Evolutionary conservation across 2,888 invertebrate genomes (phyloP).

Genomic region (Taenaris catops): DNA sequence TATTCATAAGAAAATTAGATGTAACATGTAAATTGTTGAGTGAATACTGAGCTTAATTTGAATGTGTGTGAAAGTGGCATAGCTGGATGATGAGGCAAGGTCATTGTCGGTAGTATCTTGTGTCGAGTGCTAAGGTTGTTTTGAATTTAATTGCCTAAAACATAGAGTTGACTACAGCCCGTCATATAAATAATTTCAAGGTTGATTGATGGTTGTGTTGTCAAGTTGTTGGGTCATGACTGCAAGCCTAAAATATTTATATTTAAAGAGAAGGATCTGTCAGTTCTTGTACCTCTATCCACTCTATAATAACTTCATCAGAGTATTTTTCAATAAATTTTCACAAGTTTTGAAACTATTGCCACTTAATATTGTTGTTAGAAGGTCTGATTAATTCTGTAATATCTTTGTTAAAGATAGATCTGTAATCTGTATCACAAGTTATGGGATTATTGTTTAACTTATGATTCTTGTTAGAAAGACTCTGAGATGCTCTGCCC

Average conservation of each 20-base stretch:
- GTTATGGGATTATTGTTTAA: too few relatives aligned
- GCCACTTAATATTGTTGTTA: too few relatives aligned
- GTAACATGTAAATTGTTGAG: conserved; percentile 22
- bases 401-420: too few relatives aligned
- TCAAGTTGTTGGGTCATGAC: conserved; percentile 28
- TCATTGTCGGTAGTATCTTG: conserved; percentile 39
- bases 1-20: conserved; percentile 23
- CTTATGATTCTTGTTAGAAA: too few relatives aligned
- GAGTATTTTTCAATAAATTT: too few relatives aligned
- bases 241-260: conserved; percentile 30
- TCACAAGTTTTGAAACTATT: too few relatives aligned
- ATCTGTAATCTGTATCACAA: too few relatives aligned
- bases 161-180: conserved; percentile 41
- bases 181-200: conserved; percentile 41
- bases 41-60: conserved; percentile 20
- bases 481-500: too few relatives aligned
- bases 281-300: not conserved
- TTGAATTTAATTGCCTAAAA: conserved; percentile 30
- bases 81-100: conserved; percentile 51
- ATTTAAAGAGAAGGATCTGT: conserved; percentile 1
- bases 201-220: conserved; percentile 37
- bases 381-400: too few relatives aligned
- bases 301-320: too few relatives aligned
- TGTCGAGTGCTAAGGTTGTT: conserved; percentile 23
- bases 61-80: conserved; percentile 46